These are phyloP conservation scores for Calcarius lapponicus DNA, from an alignment of 2,797 vertebrate species.

Conservation along the genomic window DNA sequence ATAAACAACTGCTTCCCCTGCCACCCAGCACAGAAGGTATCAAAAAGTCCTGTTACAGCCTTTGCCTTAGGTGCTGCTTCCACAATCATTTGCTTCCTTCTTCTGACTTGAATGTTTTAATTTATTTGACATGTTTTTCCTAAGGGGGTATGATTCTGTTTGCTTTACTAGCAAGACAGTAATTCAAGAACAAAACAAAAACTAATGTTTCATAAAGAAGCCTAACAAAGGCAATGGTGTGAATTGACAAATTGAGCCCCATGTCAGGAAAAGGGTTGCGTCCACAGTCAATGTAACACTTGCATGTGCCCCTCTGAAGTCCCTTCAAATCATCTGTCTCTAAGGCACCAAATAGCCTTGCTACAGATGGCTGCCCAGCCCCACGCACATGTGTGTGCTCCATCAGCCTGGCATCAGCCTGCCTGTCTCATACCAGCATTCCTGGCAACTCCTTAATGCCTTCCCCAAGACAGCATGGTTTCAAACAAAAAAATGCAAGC, in stretches of 20 bases:
- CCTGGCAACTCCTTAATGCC: neutral
- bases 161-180: neutral
- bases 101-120: neutral
- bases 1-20: neutral
- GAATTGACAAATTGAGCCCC: neutral
- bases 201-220: neutral
- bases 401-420: neutral
- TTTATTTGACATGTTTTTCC: neutral
- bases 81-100: neutral
- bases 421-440: neutral
- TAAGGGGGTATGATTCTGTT: constrained; percentile 2
- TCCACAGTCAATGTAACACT: neutral
- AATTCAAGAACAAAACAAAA: neutral
- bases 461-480: neutral
- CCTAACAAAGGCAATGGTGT: neutral
- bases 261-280: neutral
- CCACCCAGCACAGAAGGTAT: neutral
- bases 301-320: neutral
- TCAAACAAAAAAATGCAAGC: neutral
- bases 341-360: neutral
- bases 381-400: neutral
- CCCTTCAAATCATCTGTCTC: neutral
- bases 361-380: neutral
- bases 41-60: fast-evolving
- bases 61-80: neutral